Conservation (phyloP, 2,113 vertebrate genomes). For the Dicentrarchus labrax region DNA sequence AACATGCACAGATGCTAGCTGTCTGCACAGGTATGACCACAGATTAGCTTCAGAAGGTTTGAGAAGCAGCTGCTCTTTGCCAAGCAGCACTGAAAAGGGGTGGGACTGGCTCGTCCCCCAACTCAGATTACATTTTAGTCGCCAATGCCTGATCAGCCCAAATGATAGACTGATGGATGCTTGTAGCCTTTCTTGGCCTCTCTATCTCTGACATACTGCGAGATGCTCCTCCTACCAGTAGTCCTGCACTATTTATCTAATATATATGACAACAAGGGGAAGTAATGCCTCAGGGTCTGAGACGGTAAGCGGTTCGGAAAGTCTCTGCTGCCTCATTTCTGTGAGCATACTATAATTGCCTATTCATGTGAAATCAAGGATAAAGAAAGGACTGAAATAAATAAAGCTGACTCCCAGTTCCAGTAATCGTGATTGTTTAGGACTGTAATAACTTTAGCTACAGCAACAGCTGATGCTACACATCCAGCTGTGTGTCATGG, state of each 20-base stretch:
- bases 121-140: too few species aligned
- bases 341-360: not conserved
- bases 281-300: not conserved
- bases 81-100: too few species aligned
- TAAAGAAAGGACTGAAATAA: not conserved
- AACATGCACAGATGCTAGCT: constrained; percentile 10
- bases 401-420: not conserved
- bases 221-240: not conserved
- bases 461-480: constrained; percentile 23
- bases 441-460: not conserved
- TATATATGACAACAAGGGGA: not conserved
- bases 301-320: not conserved
- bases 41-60: not conserved
- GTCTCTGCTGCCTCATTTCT: not conserved
- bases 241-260: not conserved
- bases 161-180: too few species aligned
- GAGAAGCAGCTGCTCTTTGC: not conserved
- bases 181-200: not conserved
- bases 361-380: constrained; percentile 18
- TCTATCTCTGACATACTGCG: not conserved
- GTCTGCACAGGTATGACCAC: not conserved
- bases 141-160: too few species aligned
- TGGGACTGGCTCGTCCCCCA: too few species aligned
- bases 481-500: constrained; percentile 32
- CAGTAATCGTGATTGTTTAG: not conserved